A percentile compares a stretch with the other conserved stretches of the same genome.
Evolutionary conservation across 2,113 vertebrate species (phyloP).

Genomic region (Myxocyprinus asiaticus): DNA sequence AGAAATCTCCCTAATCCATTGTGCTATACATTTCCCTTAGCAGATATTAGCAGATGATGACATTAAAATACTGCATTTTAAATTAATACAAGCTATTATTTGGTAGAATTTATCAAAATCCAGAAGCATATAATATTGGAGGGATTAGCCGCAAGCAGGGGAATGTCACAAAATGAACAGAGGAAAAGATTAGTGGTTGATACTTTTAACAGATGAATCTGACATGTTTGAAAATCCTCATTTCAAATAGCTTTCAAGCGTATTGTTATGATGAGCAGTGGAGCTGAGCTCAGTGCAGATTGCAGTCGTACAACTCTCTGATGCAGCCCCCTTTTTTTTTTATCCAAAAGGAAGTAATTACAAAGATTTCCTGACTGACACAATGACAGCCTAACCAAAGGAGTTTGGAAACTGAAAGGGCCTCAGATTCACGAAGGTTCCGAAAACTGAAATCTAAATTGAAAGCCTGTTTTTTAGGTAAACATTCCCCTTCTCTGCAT

Average conservation of each 20-base stretch:
- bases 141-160: neutral
- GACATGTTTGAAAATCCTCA: constrained; percentile 35
- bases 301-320: neutral
- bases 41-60: neutral
- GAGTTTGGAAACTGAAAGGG: neutral
- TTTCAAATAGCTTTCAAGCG: constrained; percentile 20
- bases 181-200: constrained; percentile 34
- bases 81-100: neutral
- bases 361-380: constrained; percentile 29
- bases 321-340: constrained; percentile 2
- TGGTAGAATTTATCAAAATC: constrained; percentile 3
- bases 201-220: constrained; percentile 44
- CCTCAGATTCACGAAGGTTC: constrained; percentile 11
- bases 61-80: neutral
- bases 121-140: constrained; percentile 8
- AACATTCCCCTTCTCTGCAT: neutral
- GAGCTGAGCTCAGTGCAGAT: constrained; percentile 39
- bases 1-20: neutral
- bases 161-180: constrained; percentile 5
- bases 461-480: constrained; percentile 5
- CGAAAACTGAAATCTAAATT: constrained; percentile 11
- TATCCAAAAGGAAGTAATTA: constrained; percentile 38
- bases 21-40: neutral
- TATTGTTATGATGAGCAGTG: constrained; percentile 32
- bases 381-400: constrained; percentile 10